Evolutionary conservation across 1,140 invertebrate genomes (phyloP).

Genomic region (Tenebrio molitor): DNA sequence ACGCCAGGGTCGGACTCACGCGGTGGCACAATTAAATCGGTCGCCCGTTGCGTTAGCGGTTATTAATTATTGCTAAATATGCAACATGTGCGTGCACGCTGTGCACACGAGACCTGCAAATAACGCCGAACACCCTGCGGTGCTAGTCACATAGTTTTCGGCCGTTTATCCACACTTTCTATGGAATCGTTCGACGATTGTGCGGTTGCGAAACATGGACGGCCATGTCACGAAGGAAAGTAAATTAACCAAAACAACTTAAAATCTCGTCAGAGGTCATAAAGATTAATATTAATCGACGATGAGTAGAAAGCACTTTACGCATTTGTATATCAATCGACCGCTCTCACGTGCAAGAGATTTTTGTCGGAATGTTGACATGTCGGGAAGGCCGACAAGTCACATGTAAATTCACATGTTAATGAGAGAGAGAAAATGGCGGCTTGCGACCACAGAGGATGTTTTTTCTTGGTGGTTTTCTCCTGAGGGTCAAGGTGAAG

Average conservation of each 20-base stretch:
- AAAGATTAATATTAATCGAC: slow-evolving; percentile 25
- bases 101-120: slow-evolving; percentile 3
- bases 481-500: too few relatives aligned
- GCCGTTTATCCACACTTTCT: slow-evolving; percentile 1
- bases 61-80: slow-evolving; percentile 28
- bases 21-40: slow-evolving; percentile 15
- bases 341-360: slow-evolving; percentile 12
- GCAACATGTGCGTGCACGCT: slow-evolving; percentile 9
- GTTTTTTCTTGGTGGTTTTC: too few relatives aligned
- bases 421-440: too few relatives aligned
- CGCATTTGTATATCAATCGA: slow-evolving; percentile 13
- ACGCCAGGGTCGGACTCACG: neutral
- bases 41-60: neutral
- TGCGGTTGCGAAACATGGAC: slow-evolving; percentile 8
- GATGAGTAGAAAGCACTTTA: slow-evolving; percentile 18
- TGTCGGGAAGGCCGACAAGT: neutral
- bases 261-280: slow-evolving; percentile 16
- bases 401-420: too few relatives aligned
- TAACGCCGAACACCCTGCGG: neutral
- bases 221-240: neutral
- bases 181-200: neutral
- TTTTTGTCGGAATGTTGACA: slow-evolving; percentile 23
- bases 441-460: too few relatives aligned
- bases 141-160: neutral
- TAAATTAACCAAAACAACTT: slow-evolving; percentile 16